Base-by-base conservation (phyloP, 2,888 invertebrate species). In the Drosophila kokeensis region DNA sequence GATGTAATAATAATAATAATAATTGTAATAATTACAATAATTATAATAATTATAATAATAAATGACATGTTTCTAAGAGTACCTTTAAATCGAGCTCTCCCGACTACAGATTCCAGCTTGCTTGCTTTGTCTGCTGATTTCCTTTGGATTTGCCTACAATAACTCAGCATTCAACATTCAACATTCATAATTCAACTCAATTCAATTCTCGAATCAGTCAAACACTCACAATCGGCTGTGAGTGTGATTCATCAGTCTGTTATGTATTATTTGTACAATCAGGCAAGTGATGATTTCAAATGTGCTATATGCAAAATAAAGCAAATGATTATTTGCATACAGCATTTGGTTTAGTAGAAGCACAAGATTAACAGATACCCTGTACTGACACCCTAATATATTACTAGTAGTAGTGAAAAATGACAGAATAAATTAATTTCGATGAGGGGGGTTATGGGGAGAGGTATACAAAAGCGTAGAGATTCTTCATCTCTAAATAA, bases 261-360 rank as follows among this genome's bases (percentile, higher is more conserved):
- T 6, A 36, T 2, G 15, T 15, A 36, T 36, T 36, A 36, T 52
- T 64, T n/a, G 6, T 21, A 13, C 4, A n/a, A 48, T 29, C 24
- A 30, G 49, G 4, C 54, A n/a, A 15, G 15, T 30, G 48, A 21
- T 15, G 27, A 59, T 36, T n/a, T 29, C 10, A 49, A 49, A 7
- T 7, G 4, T 29, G 30, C 38, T 24, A 6, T 36, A 36, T 63
- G 40, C 64, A 32, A 40, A 64, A 63, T 64, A 54, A 38, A 63
- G 40, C 40, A 18, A 59, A 30, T 50, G 58, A 59, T 57, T 36
- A 24, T 60, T 60, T 77, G 60, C 61, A 61, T 30, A 60, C 50
- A 27, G 45, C 45, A 61, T 38, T 63, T 15, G 40, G 24, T 38
- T 34, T 1, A 18, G 36, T 3, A 10, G 18, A 27, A 18, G 13